Base-by-base conservation (phyloP, 2,797 vertebrate species). In the Rousettus madagascariensis region DNA sequence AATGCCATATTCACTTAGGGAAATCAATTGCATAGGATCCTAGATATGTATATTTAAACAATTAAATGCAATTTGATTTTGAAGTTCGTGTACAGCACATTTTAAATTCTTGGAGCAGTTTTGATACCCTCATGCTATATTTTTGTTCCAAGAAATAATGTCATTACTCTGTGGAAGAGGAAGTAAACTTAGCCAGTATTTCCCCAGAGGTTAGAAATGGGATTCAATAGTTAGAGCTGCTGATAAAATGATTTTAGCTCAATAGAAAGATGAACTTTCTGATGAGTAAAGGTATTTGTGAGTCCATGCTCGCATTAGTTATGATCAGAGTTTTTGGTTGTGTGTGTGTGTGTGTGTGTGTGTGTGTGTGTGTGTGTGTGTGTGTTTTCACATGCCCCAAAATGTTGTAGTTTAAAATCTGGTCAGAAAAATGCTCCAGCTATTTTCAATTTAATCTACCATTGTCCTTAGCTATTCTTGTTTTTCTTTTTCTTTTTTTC, bases 131-230 rank as follows among this genome's bases (percentile, higher is more conserved):
- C 12, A 49, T 49, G 49, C 0, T 8, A 49, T 69, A 92, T n/a
- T 92, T 96, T 96, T 95, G 4, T 95, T 89, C 3, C 13, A 90
- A 77, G 20, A 89, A 68, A 75, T 95, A 75, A 84, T 86, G 12
- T 55, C 46, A 78, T 87, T 9, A 71, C 7, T 95, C 26, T 80
- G 24, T 49, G n/a, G 10, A 93, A 80, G 51, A 85, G 19, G 4
- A 74, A 83, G 3, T 41, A 66, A 74, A 84, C 3, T n/a, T 90
- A 49, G 8, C 46, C 15, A 38, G 8, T 72, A 30, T 91, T 92
- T 92, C 38, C 79, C 24, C 7, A 30, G 38, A 91, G n/a, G 22
- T 59, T 77, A 66, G 26, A 90, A 68, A 33, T 61, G 41, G 4
- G 5, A 71, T 88, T 3, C 6, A 85, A 15, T 65, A 65, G 8